Evolutionary conservation across 1,140 invertebrate species (phyloP).

Genomic region (Eubasilissa regina): DNA sequence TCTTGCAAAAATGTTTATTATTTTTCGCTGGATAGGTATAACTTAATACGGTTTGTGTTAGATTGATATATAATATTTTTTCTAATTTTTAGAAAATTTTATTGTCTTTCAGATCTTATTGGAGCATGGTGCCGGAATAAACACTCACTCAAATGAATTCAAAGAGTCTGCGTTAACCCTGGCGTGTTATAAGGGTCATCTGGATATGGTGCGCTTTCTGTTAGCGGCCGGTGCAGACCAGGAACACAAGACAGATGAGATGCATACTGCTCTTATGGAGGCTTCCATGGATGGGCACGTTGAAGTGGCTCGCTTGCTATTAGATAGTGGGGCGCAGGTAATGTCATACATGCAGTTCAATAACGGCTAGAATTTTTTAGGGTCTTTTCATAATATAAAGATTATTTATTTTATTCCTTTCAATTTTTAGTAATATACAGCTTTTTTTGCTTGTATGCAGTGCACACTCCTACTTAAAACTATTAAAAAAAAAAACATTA

Average conservation of each 20-base stretch:
- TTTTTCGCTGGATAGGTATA: no score
- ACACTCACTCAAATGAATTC: constrained; percentile 99
- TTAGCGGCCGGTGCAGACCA: constrained; percentile 95
- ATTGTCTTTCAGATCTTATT: constrained; percentile 79
- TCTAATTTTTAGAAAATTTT: background rate
- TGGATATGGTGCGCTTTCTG: constrained; percentile 97
- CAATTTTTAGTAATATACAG: no score
- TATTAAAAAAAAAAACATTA: no score
- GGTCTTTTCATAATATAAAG: no score
- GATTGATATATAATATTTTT: no score
- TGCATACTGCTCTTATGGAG: constrained; percentile 99
- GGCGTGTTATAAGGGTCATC: constrained; percentile 97
- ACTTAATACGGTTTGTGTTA: no score
- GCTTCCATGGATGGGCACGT: constrained; percentile 99
- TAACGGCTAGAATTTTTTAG: no score
- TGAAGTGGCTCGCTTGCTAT: constrained; percentile 92
- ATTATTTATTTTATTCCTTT: no score
- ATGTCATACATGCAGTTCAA: no score
- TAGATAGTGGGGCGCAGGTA: constrained; percentile 97
- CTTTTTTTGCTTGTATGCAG: no score
- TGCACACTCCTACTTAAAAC: no score
- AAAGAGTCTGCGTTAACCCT: constrained; percentile 96
- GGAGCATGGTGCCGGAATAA: constrained; percentile 95
- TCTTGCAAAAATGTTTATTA: no score
- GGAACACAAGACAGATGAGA: constrained; percentile 99